Evolutionary conservation across 2,888 invertebrate genomes (phyloP), one percentile per base, ranked within the genome.

Genomic region (Druceiella hillmani): DNA sequence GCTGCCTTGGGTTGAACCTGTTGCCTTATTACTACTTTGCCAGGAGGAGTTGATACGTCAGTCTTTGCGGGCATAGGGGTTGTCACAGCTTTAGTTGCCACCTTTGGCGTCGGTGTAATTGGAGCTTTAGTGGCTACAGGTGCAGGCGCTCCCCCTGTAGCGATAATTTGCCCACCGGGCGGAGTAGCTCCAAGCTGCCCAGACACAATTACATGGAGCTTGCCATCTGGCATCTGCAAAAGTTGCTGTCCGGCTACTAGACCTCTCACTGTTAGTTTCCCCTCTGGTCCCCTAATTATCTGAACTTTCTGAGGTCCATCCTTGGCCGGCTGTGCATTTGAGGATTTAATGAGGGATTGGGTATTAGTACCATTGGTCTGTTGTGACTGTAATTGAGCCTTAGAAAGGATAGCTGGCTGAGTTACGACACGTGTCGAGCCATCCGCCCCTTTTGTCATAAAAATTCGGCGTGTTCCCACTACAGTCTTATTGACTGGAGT

Each of bases 161-260:
- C 61, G 4, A 71, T 65, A 15, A 71, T 52, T 46, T 69, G 68
- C 2, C 70, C 69, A 1, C 60, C 53, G 41, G 66, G 59, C 10
- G 75, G 73, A 13, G 69, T 59, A 5, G 72, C 64, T n/a, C n/a
- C n/a, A 28, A 78, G 68, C 54, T 81, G 81, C 4, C 76, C 75
- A 6, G 81, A 76, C 58, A 79, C 83, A 20, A 87, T 74, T 11
- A 94, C 83, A 57, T 94, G 93, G 14, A 94, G 66, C 58, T 91
- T 90, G 1, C 95, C 95, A 61, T 95, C 94, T 0, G 93, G 86
- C 78, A 92, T 84, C 59, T 93, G 89, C 27, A 94, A 83, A 38
- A 95, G 68, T 56, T 94, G 93, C 57, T 95, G 95, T 36, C 93
- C 94, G 29, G 92, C 88, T 61, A 90, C 76, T 5, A 95, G 72